These are phyloP conservation scores for Chymomyza fuscimana DNA, from an alignment of 2,888 invertebrate genomes.

Conservation along the genomic window DNA sequence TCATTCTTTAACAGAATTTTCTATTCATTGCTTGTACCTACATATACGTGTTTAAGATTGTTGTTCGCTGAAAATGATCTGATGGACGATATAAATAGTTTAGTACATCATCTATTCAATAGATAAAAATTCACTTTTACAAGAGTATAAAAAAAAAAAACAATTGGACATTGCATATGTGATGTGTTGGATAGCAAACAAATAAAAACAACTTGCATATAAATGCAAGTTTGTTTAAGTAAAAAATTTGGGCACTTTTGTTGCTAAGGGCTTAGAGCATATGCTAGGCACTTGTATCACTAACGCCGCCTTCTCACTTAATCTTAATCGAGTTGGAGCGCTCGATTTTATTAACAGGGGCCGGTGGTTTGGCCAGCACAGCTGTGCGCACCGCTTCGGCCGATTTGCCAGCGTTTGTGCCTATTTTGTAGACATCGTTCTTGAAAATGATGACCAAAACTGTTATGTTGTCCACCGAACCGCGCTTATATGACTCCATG, in stretches of 20 bases:
- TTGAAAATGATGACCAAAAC: conserved; percentile 93
- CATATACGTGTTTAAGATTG: no score
- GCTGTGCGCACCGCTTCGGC: not conserved
- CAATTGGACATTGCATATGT: not conserved
- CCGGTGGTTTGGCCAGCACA: conserved; percentile 46
- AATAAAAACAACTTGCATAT: conserved; percentile 48
- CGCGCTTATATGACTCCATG: conserved; percentile 93
- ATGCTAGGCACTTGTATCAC: conserved; percentile 28
- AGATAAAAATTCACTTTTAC: not conserved
- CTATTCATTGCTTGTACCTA: no score
- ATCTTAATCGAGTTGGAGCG: conserved; percentile 63
- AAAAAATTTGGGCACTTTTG: conserved; percentile 61
- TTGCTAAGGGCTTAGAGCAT: conserved; percentile 23
- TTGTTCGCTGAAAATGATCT: no score
- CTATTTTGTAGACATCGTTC: conserved; percentile 80
- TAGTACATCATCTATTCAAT: no score
- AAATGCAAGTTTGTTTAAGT: conserved; percentile 42
- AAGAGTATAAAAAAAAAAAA: not conserved
- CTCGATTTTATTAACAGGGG: conserved; percentile 37
- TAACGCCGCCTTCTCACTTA: conserved; percentile 43
- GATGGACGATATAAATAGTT: no score
- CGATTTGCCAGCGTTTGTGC: conserved; percentile 16
- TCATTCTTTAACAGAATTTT: no score
- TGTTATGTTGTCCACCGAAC: conserved; percentile 97
- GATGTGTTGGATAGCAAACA: not conserved